Conservation (phyloP, 2,113 vertebrate species). For the Varanus komodoensis region DNA sequence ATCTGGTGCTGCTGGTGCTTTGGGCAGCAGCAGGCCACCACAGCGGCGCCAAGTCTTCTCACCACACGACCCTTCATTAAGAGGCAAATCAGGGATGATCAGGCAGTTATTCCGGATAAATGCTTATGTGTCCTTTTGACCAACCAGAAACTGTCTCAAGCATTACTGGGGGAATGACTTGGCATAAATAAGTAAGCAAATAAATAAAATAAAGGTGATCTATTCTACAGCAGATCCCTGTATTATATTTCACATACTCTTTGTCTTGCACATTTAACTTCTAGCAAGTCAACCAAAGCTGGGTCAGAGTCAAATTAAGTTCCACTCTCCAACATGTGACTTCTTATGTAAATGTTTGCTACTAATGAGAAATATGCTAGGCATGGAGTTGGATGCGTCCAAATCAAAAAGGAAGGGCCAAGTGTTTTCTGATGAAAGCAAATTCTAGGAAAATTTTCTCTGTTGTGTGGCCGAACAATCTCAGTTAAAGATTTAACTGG, state of each 20-base stretch:
- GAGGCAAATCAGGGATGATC: background rate
- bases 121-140: background rate
- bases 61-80: background rate
- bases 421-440: background rate
- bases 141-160: background rate
- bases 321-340: background rate
- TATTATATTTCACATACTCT: background rate
- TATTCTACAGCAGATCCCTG: background rate
- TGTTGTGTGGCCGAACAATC: background rate
- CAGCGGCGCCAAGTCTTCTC: background rate
- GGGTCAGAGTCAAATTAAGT: background rate
- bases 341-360: background rate
- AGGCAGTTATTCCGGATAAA: background rate
- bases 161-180: background rate
- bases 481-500: background rate
- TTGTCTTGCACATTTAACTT: background rate
- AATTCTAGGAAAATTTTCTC: too few species aligned
- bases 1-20: background rate
- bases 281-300: background rate
- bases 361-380: constrained; percentile 1
- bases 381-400: background rate
- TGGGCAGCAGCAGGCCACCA: too few species aligned
- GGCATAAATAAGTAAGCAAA: background rate
- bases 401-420: background rate
- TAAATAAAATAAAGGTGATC: background rate